Conservation (phyloP, 2,113 vertebrate species). For the Suncus etruscus region DNA sequence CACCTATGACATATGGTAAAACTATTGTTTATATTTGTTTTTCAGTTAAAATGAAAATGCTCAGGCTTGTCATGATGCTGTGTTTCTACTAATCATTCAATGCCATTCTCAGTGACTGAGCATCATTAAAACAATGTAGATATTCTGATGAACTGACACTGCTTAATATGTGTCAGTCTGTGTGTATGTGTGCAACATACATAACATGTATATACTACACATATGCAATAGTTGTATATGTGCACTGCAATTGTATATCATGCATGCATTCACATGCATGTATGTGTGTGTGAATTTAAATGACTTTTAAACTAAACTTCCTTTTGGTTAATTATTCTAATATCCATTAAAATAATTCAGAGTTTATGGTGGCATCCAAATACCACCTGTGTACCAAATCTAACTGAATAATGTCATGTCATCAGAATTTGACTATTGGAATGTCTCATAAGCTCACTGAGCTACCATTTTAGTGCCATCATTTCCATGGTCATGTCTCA, state of each 20-base stretch:
- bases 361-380: not conserved
- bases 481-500: not conserved
- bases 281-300: not conserved
- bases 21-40: conserved; percentile 1
- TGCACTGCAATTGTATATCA: not conserved
- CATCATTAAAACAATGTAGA: conserved; percentile 31
- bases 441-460: not conserved
- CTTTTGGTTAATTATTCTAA: not conserved
- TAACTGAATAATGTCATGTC: conserved; percentile 1
- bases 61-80: not conserved
- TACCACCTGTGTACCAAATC: not conserved
- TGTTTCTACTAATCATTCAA: not conserved
- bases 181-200: too few species aligned
- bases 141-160: conserved; percentile 22
- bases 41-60: not conserved
- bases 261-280: not conserved
- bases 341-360: not conserved
- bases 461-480: not conserved
- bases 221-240: not conserved
- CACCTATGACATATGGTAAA: not conserved
- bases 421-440: conserved; percentile 5
- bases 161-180: conserved; percentile 23
- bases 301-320: not conserved
- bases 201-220: not conserved
- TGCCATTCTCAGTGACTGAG: not conserved